Evolutionary conservation across 2,113 vertebrate genomes (phyloP), one percentile per base, ranked within the genome.

Genomic region (Lycaon pictus): DNA sequence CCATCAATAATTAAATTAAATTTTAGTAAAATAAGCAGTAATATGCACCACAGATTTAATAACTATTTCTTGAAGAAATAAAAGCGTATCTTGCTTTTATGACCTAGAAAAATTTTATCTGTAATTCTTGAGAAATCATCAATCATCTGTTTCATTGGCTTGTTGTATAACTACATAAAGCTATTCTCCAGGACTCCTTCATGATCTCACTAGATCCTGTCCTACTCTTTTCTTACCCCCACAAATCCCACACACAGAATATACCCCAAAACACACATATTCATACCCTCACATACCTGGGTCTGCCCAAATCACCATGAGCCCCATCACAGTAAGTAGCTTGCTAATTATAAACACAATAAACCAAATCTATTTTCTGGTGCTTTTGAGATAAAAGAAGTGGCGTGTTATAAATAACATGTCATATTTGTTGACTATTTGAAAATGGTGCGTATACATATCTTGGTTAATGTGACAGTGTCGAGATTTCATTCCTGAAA

Each of bases 251-350:
- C 8, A 48, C 10, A 60, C 15, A 48, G 20, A 84, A 25, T 4
- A 43, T 5, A 69, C 2, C 67, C 25, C 27, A 25, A 43, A 62
- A 17, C 8, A 16, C 9, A 29, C 5, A 19, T 74, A 5, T 79
- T 32, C 80, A 84, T 60, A 67, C 13, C 4, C 2, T 37, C 43
- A 58, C 20, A 37, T 62, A 51, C 15, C 23, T 5, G 22, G 0
- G 29, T 93, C 77, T 80, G 27, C 32, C 65, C n/a, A 48, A 60
- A 83, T 58, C 23, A 43, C 32, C 56, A n/a, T 60, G 56, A 83
- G 85, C 95, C 94, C 35, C 22, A 67, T 92, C 51, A 8, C 85
- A 96, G 63, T 81, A 96, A 90, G 79, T 71, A 48, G 63, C 12
- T 89, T 8, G 35, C 32, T 62, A 48, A 2, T 81, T 71, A 88